Evolutionary conservation across 37 sponge, comb jelly and placozoan genomes (phyloP).

Genomic region (Tethya wilhelma): DNA sequence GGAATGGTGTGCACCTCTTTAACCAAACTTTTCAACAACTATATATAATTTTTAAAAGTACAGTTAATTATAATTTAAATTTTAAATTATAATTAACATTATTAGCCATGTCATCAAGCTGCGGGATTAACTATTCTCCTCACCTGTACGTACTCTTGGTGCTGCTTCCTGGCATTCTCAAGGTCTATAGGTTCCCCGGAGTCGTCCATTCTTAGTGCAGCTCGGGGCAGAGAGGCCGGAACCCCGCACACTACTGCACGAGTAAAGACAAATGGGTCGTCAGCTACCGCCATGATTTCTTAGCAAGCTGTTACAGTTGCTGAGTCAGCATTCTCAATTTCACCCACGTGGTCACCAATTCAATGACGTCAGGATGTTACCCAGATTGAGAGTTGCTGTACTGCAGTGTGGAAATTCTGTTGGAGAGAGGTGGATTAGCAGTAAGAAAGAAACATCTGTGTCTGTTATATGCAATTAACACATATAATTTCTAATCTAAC

Average conservation of each 20-base stretch:
- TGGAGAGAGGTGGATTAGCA: no score
- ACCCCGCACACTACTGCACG: slow-evolving; percentile 66
- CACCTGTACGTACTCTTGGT: slow-evolving; percentile 55
- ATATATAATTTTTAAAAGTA: neutral
- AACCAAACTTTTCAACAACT: slow-evolving; percentile 14
- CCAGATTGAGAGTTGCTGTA: no score
- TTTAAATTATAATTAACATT: neutral
- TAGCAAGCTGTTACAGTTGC: no score
- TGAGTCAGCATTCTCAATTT: no score
- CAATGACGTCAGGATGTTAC: no score
- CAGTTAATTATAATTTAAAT: neutral
- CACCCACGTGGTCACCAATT: no score
- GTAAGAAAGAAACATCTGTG: no score
- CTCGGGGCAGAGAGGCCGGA: slow-evolving; percentile 47
- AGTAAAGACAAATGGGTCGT: slow-evolving; percentile 41
- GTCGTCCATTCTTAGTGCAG: slow-evolving; percentile 44
- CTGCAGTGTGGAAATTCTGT: no score
- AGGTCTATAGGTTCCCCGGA: slow-evolving; percentile 51
- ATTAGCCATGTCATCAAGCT: neutral
- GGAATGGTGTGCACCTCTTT: slow-evolving; percentile 51
- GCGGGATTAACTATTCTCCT: neutral
- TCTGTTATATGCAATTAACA: no score
- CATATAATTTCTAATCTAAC: no score
- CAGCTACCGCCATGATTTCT: neutral
- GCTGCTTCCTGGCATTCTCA: slow-evolving; percentile 67